Evolutionary conservation across 2,113 vertebrate genomes (phyloP), one percentile per base, ranked within the genome.

Genomic region (Onychostruthus taczanowskii): DNA sequence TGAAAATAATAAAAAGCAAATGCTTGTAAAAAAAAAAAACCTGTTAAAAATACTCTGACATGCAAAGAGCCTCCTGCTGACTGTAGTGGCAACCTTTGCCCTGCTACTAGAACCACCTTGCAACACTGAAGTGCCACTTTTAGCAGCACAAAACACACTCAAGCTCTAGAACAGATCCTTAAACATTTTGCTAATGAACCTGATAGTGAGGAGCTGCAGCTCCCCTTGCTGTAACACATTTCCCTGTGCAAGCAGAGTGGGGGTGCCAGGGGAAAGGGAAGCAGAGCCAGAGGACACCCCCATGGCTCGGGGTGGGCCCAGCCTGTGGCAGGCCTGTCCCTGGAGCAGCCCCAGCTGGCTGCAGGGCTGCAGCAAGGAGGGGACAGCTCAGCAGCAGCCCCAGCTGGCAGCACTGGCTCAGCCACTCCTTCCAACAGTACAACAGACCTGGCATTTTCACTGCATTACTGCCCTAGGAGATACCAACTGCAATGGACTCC

Each of bases 1-100:
- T 90, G 73, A 94, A 94, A 87, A 39, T 41, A 88, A 92, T 91
- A 85, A 91, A 94, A 91, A 91, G 21, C 24, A 83, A 85, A 74
- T 55, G 90, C 55, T 89, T 85, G 35, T 91, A 62, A 80, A 50
- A 80, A 61, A 53, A 46, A 24, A 1, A 59, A 23, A 59, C 24
- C 13, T 39, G 41, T 75, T 44, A 91, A 73, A 92, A 86, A 85
- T 88, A 35, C 21, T 89, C 74, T 76, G 64, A 31, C 7, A 23
- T 15, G 31, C 73, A 55, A 41, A 73, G 35, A 35, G 21, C 2
- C 49, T 93, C 37, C 14, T 64, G 24, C 30, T 85, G 49, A 43
- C 31, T 72, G 50, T 3, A 56, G 21, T 19, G 35, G 12, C 31
- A 77, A 14, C n/a, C 37, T 79, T 22, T 61, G 30, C 26, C 47